Conservation (phyloP, 2,113 vertebrate species). For the Desmodus rotundus region DNA sequence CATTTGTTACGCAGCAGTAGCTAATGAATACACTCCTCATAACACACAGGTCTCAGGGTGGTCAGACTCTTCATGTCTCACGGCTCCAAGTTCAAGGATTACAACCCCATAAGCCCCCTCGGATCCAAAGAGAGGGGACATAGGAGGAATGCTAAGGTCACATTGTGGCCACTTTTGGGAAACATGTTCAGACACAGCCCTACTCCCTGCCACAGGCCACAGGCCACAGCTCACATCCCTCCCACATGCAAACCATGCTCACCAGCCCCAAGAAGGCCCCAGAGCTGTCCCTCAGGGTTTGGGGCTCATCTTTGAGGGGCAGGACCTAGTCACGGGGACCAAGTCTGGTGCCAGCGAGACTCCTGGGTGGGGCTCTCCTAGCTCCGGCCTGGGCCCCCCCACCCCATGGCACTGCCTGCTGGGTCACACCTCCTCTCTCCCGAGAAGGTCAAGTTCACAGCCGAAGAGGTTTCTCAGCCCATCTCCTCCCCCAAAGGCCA, state of each 20-base stretch:
- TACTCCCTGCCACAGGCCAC: accelerated
- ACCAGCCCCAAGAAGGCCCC: not conserved
- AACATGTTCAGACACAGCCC: not conserved
- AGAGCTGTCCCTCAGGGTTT: not conserved
- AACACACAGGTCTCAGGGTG: not conserved
- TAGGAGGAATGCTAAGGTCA: not conserved
- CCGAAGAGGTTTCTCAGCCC: not conserved
- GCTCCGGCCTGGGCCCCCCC: accelerated
- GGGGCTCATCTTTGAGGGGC: not conserved
- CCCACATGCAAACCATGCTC: accelerated
- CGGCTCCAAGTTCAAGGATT: not conserved
- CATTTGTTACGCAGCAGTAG: accelerated
- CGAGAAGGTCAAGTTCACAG: not conserved
- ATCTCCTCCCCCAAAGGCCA: not conserved
- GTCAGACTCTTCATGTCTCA: not conserved
- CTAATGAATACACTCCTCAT: accelerated
- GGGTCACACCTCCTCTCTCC: not conserved
- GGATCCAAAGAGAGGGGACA: not conserved
- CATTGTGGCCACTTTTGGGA: not conserved
- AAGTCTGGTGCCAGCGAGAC: too few relatives aligned
- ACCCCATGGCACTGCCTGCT: not conserved
- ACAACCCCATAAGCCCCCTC: too few relatives aligned
- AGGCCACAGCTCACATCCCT: not conserved
- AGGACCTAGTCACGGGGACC: not conserved
- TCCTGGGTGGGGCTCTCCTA: too few relatives aligned